phyloP scores from a whole-genome alignment of 2,888 invertebrate species.

The Drosophila setosimentum region DNA sequence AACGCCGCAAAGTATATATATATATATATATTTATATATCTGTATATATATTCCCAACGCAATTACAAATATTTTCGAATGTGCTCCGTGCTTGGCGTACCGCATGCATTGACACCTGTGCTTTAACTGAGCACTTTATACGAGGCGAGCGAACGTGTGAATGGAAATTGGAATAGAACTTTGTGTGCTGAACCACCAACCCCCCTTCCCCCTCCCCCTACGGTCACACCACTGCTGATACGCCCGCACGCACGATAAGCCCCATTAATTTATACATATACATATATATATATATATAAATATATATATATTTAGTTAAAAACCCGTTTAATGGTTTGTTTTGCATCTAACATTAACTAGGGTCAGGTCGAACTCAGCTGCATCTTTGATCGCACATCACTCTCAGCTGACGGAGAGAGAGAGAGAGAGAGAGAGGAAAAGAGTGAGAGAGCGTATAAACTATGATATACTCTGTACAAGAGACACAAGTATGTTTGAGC shows the following conservation, averaged over 20 bases:
- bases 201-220: fast-evolving
- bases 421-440: too few species aligned
- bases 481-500: neutral
- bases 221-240: conserved; percentile 1
- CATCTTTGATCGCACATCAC: conserved; percentile 2
- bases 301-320: neutral
- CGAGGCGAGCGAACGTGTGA: conserved; percentile 14
- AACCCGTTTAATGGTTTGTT: conserved; percentile 21
- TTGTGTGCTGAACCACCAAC: neutral
- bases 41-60: conserved; percentile 5
- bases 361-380: conserved; percentile 28
- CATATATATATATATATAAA: neutral
- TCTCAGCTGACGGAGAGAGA: neutral
- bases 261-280: neutral
- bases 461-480: conserved; percentile 1
- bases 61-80: neutral
- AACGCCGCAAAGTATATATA: conserved; percentile 45
- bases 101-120: conserved; percentile 75
- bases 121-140: conserved; percentile 54
- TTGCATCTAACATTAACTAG: conserved; percentile 17
- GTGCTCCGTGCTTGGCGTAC: conserved; percentile 29
- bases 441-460: neutral
- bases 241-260: conserved; percentile 26
- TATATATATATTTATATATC: conserved; percentile 14
- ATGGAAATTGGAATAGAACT: conserved; percentile 38